These are phyloP conservation scores for Butorides virescens DNA, from an alignment of 2,113 vertebrate species.

Conservation along the genomic window DNA sequence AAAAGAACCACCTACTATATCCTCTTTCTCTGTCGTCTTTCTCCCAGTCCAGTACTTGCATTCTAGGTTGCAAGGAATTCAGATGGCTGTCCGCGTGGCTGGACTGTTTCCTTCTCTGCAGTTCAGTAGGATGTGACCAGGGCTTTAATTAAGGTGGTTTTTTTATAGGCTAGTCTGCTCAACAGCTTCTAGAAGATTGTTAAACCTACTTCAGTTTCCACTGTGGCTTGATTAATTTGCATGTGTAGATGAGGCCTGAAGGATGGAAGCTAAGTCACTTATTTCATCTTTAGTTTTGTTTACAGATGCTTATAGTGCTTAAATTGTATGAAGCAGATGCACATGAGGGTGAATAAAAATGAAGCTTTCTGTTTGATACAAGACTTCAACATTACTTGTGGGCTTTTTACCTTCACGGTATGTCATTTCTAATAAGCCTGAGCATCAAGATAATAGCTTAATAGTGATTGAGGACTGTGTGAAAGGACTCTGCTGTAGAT, in stretches of 20 bases:
- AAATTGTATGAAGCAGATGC: not conserved
- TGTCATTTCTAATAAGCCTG: not conserved
- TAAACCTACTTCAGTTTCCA: slow-evolving; percentile 2
- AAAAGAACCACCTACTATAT: not conserved
- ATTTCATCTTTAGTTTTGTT: not conserved
- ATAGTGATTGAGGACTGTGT: not conserved
- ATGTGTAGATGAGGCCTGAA: not conserved
- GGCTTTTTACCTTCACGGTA: not conserved
- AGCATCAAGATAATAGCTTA: not conserved
- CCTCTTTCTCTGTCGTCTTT: not conserved
- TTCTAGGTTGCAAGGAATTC: not conserved
- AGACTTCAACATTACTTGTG: not conserved
- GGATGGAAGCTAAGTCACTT: not conserved
- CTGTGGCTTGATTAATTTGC: not conserved
- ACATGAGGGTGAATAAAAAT: not conserved
- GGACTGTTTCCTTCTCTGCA: not conserved
- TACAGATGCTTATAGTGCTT: not conserved
- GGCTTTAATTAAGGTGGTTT: not conserved
- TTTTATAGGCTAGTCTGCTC: not conserved
- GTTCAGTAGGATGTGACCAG: not conserved
- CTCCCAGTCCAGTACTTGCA: not conserved
- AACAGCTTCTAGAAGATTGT: slow-evolving; percentile 4
- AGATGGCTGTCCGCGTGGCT: not conserved
- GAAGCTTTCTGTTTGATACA: not conserved
- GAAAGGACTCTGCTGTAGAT: not conserved